phyloP scores from a whole-genome alignment of 2,797 vertebrate species.

The Linurgus olivaceus region DNA sequence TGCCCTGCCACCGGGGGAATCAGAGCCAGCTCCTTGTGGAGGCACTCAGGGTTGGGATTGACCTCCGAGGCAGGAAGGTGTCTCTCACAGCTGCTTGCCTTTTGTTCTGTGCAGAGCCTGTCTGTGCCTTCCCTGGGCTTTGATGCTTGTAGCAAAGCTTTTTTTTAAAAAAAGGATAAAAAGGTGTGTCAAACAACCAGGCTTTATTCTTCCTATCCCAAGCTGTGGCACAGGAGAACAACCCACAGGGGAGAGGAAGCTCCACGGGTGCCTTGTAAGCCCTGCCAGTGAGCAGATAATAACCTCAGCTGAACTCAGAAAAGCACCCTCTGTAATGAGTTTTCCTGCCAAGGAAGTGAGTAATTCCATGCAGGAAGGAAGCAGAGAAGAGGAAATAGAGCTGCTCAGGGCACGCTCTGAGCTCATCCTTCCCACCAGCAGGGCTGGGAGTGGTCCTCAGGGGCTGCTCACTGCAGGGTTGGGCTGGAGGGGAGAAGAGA shows the following conservation, averaged over 20 bases:
- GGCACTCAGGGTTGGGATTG: background rate
- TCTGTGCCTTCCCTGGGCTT: rapidly evolving
- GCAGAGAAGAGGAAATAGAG: background rate
- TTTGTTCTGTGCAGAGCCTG: background rate
- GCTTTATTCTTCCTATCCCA: background rate
- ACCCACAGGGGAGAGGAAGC: background rate
- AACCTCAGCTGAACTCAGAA: constrained; percentile 11
- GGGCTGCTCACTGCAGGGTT: background rate
- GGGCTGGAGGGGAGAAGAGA: background rate
- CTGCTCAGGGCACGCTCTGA: background rate
- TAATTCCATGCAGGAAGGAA: constrained; percentile 47
- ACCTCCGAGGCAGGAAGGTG: background rate
- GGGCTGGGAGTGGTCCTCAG: background rate
- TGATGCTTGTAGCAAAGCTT: background rate
- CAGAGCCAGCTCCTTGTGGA: background rate
- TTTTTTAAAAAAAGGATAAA: background rate
- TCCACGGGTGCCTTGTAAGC: background rate
- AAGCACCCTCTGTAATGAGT: background rate
- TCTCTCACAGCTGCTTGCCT: background rate
- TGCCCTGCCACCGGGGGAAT: background rate
- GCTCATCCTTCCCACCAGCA: background rate
- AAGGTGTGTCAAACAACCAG: background rate
- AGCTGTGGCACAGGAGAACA: background rate
- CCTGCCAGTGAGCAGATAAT: background rate
- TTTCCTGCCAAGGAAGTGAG: constrained; percentile 55